A percentile compares a stretch with the other conserved stretches of the same genome.
These are phyloP conservation scores for Threskiornis aethiopicus DNA, from an alignment of 2,797 vertebrate genomes.

Conservation along the genomic window DNA sequence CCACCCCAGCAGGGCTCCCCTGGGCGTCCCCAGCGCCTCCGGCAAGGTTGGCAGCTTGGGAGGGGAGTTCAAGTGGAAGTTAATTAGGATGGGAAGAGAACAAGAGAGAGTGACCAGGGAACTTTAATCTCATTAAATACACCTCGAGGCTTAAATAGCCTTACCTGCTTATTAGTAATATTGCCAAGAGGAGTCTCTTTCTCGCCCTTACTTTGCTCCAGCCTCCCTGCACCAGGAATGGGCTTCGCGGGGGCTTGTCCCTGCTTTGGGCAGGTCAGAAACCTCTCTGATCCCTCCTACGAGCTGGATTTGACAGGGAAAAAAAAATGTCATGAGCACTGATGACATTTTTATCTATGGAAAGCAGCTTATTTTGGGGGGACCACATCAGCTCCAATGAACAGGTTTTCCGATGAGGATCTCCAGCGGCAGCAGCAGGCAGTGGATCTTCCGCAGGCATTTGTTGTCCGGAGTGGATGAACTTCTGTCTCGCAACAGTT, in stretches of 20 bases:
- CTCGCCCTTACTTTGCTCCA: background rate
- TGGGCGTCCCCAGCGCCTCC: accelerated
- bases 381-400: background rate
- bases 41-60: accelerated
- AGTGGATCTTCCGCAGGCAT: accelerated
- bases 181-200: background rate
- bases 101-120: background rate
- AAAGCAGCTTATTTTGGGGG: background rate
- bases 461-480: background rate
- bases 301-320: background rate
- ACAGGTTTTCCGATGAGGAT: background rate
- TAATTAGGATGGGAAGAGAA: background rate
- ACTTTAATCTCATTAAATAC: slow-evolving; percentile 54
- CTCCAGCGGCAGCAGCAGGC: background rate
- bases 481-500: slow-evolving; percentile 22
- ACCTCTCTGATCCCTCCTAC: background rate
- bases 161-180: background rate
- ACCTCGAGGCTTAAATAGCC: background rate
- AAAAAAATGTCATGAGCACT: background rate
- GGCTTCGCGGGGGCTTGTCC: background rate
- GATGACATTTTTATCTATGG: background rate
- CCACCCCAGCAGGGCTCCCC: background rate
- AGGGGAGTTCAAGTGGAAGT: background rate
- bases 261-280: background rate
- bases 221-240: background rate